Conservation (phyloP, 2,888 invertebrate species). For the Dione vanillae region DNA sequence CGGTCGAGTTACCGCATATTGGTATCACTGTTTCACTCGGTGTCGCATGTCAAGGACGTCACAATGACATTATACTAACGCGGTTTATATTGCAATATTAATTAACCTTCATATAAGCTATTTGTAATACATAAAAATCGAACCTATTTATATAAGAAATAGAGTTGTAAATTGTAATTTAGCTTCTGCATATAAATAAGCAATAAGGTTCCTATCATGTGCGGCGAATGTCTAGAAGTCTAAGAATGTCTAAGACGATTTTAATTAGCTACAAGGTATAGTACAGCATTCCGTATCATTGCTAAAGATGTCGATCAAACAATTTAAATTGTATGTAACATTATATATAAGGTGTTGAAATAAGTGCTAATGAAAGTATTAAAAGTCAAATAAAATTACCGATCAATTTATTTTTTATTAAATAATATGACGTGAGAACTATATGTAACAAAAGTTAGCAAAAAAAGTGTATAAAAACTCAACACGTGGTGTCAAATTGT, state of each 20-base stretch:
- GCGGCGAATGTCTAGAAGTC: constrained; percentile 8
- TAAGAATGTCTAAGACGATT: constrained; percentile 19
- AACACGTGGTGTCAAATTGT: constrained; percentile 26
- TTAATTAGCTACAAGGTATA: constrained; percentile 5
- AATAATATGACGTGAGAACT: not conserved
- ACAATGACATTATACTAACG: constrained; percentile 39
- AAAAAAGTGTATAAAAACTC: not conserved
- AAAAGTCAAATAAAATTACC: not conserved
- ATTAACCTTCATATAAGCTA: constrained; percentile 27
- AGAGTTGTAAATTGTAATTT: not conserved
- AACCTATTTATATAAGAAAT: not conserved
- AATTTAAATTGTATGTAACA: not conserved
- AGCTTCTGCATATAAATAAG: not conserved
- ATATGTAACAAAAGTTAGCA: not conserved
- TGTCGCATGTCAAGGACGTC: constrained; percentile 44
- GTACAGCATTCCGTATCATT: constrained; percentile 7
- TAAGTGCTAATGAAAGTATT: not conserved
- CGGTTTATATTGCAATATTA: constrained; percentile 37
- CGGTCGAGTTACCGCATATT: constrained; percentile 42
- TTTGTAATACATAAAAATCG: not conserved
- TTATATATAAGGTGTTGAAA: not conserved
- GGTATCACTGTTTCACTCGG: constrained; percentile 40
- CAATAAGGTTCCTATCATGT: constrained; percentile 16
- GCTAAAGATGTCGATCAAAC: constrained; percentile 13
- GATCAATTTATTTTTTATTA: not conserved